These are phyloP conservation scores for Alouatta caraya DNA, from an alignment of 2,797 vertebrate species.

Conservation along the genomic window DNA sequence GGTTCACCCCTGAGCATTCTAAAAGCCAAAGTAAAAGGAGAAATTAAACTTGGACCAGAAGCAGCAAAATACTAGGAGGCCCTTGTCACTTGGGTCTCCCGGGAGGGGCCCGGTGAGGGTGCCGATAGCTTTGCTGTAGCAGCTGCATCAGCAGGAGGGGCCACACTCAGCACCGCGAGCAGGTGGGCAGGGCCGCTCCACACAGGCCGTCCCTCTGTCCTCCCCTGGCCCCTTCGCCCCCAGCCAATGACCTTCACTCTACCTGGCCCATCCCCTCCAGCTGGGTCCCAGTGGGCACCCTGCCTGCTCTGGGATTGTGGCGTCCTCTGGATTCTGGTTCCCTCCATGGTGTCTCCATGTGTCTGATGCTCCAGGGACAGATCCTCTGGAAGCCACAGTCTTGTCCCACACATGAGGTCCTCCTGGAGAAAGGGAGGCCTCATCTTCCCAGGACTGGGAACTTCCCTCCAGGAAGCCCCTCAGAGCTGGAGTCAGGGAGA, in stretches of 20 bases:
- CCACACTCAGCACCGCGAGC: fast-evolving
- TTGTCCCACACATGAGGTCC: neutral
- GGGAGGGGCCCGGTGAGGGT: fast-evolving
- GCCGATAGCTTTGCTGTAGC: fast-evolving
- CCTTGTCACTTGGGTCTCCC: neutral
- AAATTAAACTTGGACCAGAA: neutral
- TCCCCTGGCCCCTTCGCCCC: neutral
- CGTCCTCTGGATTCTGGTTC: fast-evolving
- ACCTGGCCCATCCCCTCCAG: neutral
- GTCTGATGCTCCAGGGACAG: neutral
- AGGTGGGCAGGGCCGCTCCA: too few species aligned
- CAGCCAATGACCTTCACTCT: neutral
- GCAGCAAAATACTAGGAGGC: neutral
- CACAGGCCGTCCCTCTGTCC: neutral
- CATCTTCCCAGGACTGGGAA: too few species aligned
- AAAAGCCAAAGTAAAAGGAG: neutral
- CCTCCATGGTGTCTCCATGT: too few species aligned
- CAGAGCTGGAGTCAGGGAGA: neutral
- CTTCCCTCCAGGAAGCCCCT: neutral
- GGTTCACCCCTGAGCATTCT: neutral
- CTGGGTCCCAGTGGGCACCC: neutral
- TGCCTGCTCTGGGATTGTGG: neutral
- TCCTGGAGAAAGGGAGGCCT: neutral
- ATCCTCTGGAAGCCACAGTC: neutral
- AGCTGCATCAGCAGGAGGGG: neutral